Conservation (phyloP, 1,140 invertebrate species). For the Bathynomus jamesi region DNA sequence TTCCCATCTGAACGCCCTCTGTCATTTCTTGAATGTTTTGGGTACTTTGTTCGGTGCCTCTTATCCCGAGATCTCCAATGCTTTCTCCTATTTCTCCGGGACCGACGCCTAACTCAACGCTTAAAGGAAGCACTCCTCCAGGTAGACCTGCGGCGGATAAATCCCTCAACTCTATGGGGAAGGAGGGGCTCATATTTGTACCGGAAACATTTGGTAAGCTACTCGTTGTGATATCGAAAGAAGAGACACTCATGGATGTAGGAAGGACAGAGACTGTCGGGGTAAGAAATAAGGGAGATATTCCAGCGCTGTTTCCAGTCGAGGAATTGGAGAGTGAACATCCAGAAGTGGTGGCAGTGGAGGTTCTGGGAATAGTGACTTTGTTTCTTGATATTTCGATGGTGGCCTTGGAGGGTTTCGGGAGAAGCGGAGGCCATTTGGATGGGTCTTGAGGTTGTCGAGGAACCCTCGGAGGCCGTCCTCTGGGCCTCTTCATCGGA, state of each 20-base stretch:
- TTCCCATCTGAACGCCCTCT: constrained; percentile 33
- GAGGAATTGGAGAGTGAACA: background rate
- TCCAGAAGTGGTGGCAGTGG: background rate
- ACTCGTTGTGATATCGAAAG: background rate
- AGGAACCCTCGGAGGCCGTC: background rate
- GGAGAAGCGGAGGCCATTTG: background rate
- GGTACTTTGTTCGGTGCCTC: background rate
- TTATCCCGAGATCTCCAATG: background rate
- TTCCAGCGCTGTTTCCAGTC: background rate
- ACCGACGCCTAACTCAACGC: background rate
- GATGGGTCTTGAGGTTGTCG: background rate
- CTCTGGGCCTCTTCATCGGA: background rate
- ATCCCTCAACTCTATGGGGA: background rate
- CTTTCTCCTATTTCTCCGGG: background rate
- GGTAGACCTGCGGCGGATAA: background rate
- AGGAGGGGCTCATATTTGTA: background rate
- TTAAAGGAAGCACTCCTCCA: background rate
- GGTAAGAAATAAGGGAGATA: background rate
- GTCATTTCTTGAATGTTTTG: constrained; percentile 14
- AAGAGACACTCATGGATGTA: background rate
- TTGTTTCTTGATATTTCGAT: background rate
- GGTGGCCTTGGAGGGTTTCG: background rate
- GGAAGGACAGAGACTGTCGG: background rate
- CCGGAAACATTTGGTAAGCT: background rate
- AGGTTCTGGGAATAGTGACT: background rate